Conservation (phyloP, 2,113 vertebrate species). For the Apus apus region DNA sequence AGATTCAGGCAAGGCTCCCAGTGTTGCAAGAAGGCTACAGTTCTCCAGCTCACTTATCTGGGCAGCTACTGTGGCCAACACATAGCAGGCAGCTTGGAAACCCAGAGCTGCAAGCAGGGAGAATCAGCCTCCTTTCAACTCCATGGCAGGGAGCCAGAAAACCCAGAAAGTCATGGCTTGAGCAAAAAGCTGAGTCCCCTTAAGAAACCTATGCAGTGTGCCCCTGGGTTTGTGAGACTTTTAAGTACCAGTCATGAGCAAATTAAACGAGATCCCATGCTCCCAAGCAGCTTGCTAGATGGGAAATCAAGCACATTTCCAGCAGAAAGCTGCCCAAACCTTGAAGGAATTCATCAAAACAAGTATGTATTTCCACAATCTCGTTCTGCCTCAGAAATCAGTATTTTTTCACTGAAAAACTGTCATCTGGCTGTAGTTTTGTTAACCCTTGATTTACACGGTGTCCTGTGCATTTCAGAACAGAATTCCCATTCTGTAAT, state of each 20-base stretch:
- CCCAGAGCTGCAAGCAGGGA: background rate
- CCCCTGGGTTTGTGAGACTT: background rate
- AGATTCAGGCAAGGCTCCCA: background rate
- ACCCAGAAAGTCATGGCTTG: background rate
- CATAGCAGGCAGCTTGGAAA: background rate
- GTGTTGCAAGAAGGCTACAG: fast-evolving
- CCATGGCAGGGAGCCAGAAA: background rate
- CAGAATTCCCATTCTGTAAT: background rate
- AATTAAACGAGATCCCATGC: background rate
- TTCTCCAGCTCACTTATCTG: background rate
- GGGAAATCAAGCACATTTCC: background rate
- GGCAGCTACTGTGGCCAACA: background rate
- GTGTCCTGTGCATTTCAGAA: background rate
- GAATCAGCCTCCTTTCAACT: background rate
- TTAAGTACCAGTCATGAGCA: background rate
- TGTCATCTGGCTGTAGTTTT: background rate
- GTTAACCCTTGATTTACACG: background rate
- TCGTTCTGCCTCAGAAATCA: background rate
- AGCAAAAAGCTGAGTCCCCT: background rate
- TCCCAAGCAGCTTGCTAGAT: background rate
- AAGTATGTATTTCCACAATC: background rate
- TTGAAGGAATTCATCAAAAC: background rate
- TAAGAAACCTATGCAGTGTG: background rate
- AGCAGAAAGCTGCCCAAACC: background rate
- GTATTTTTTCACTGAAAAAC: background rate